These are phyloP conservation scores for Amblyopsis hoosieri DNA, from an alignment of 2,797 vertebrate species.

Conservation along the genomic window DNA sequence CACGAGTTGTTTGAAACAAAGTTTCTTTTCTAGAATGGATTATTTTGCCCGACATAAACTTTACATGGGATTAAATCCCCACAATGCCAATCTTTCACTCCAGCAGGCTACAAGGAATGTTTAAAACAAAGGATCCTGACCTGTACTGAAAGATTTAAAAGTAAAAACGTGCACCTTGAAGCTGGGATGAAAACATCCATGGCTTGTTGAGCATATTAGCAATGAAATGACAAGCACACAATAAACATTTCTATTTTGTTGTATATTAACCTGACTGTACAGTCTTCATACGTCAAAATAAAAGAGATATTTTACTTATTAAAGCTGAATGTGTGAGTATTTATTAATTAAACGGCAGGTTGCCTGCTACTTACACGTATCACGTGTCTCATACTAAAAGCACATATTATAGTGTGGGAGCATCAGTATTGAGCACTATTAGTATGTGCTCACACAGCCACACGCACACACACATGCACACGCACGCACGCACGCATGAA, in stretches of 20 bases:
- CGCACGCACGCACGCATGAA: conserved; percentile 2
- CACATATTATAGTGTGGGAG: neutral
- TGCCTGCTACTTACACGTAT: too few relatives aligned
- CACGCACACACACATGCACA: neutral
- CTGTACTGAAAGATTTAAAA: conserved; percentile 23
- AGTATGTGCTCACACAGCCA: neutral
- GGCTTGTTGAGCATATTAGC: conserved; percentile 9
- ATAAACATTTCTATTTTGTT: conserved; percentile 59
- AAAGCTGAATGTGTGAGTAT: conserved; percentile 50
- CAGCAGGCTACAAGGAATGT: conserved; percentile 30
- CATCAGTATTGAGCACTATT: neutral
- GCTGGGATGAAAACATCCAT: conserved; percentile 38
- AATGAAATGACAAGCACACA: too few relatives aligned
- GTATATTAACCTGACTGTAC: conserved; percentile 72
- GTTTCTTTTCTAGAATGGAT: conserved; percentile 17
- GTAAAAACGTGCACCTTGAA: conserved; percentile 43
- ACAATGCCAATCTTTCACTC: conserved; percentile 38
- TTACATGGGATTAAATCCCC: conserved; percentile 33
- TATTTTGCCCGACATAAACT: conserved; percentile 36
- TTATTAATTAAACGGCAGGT: conserved; percentile 23
- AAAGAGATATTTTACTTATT: conserved; percentile 74
- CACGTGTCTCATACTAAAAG: too few relatives aligned
- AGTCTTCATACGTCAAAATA: conserved; percentile 68
- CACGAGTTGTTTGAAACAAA: conserved; percentile 6
- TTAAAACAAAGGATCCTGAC: conserved; percentile 26